A percentile compares a stretch with the other conserved stretches of the same genome.
Conservation (phyloP, 2,888 invertebrate genomes). For the Drosophila affinis region DNA sequence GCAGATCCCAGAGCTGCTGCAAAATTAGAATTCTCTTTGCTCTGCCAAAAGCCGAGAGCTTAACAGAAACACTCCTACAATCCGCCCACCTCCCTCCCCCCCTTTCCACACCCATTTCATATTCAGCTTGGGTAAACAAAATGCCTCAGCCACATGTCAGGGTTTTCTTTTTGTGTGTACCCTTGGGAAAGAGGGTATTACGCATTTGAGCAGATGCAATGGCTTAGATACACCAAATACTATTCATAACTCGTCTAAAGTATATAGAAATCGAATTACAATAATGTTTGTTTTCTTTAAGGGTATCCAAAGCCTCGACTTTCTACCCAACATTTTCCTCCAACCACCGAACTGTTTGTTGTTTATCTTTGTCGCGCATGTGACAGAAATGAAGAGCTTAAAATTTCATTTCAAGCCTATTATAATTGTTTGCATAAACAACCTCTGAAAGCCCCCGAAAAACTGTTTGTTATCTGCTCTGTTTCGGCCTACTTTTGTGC, state of each 20-base stretch:
- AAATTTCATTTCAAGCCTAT: constrained; percentile 61
- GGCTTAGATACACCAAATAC: not conserved
- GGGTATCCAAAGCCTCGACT: not conserved
- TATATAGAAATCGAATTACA: not conserved
- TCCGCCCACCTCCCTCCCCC: constrained; percentile 1
- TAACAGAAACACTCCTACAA: constrained; percentile 6
- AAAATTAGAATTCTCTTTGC: constrained; percentile 38
- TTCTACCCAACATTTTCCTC: not conserved
- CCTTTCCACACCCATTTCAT: constrained; percentile 53
- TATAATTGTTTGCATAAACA: constrained; percentile 62
- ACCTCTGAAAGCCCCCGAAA: constrained; percentile 1
- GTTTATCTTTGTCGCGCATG: constrained; percentile 45
- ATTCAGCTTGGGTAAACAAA: constrained; percentile 68
- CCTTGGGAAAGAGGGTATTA: not conserved
- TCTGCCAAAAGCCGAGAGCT: constrained; percentile 45
- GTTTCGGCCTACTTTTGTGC: not conserved
- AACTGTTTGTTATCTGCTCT: not conserved
- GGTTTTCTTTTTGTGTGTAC: constrained; percentile 26
- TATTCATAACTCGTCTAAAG: not conserved
- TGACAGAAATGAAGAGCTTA: constrained; percentile 48
- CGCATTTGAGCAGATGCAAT: not conserved
- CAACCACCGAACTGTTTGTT: not conserved
- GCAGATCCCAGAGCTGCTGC: constrained; percentile 12
- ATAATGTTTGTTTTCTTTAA: not conserved
- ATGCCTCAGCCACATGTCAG: constrained; percentile 64